Conservation (phyloP, 1,140 invertebrate genomes). For the Grapholita molesta region DNA sequence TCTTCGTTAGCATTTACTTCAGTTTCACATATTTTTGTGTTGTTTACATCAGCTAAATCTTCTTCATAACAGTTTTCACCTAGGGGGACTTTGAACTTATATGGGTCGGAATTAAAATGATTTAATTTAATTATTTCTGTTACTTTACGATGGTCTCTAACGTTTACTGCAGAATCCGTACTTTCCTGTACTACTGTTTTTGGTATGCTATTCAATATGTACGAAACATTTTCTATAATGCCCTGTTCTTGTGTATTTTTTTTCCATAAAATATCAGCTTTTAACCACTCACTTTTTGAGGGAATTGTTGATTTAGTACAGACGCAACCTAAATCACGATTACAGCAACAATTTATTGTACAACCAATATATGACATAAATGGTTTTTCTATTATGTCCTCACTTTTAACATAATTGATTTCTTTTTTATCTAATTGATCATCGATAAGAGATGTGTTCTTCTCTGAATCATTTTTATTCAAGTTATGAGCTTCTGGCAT, state of each 20-base stretch:
- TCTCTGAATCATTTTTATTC: neutral
- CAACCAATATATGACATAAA: constrained; percentile 46
- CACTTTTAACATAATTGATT: neutral
- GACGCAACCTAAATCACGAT: constrained; percentile 45
- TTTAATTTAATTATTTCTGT: neutral
- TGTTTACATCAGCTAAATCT: neutral
- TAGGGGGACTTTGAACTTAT: neutral
- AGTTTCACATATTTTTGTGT: constrained; percentile 22
- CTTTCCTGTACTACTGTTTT: neutral
- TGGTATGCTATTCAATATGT: constrained; percentile 38
- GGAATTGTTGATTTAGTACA: constrained; percentile 45
- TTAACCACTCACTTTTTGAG: constrained; percentile 28
- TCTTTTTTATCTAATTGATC: neutral
- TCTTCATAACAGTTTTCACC: neutral
- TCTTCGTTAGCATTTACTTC: constrained; percentile 26
- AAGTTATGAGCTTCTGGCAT: neutral
- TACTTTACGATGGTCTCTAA: neutral
- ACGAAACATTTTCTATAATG: constrained; percentile 34
- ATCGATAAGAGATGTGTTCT: neutral
- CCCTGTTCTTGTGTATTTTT: constrained; percentile 28
- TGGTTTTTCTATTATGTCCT: neutral
- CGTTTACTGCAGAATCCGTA: neutral
- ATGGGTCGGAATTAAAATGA: neutral
- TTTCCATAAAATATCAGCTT: constrained; percentile 44
- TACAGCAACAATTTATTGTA: constrained; percentile 56